Evolutionary conservation across 1,140 invertebrate genomes (phyloP).

Genomic region (Diorhabda sublineata): DNA sequence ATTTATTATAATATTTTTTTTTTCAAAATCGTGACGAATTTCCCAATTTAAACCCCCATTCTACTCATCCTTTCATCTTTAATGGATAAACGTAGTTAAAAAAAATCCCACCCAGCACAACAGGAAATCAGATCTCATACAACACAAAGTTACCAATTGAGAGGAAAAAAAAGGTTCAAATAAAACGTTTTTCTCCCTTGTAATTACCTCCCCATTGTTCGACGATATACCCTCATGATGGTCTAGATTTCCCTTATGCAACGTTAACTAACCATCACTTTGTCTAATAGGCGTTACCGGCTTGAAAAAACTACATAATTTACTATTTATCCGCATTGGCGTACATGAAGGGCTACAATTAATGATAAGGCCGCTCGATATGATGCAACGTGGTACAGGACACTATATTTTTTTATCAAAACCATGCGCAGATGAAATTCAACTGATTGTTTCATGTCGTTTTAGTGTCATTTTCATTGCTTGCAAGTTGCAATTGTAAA

Average conservation of each 20-base stretch:
- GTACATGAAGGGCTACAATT: background rate
- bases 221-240: constrained; percentile 21
- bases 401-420: too few species aligned
- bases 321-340: constrained; percentile 8
- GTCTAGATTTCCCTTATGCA: constrained; percentile 25
- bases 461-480: too few species aligned
- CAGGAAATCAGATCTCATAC: background rate
- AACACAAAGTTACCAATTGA: background rate
- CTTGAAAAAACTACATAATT: constrained; percentile 10
- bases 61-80: background rate
- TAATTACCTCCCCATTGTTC: constrained; percentile 20
- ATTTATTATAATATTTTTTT: too few species aligned
- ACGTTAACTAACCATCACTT: constrained; percentile 23
- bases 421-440: too few species aligned
- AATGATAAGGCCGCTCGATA: too few species aligned
- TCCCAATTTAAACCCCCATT: background rate
- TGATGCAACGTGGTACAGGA: too few species aligned
- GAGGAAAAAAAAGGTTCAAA: background rate
- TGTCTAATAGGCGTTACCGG: constrained; percentile 27
- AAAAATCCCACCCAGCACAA: background rate
- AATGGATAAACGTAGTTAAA: background rate
- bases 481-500: too few species aligned
- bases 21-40: background rate
- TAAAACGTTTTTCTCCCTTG: constrained; percentile 6
- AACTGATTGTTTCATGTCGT: too few species aligned